Evolutionary conservation across 37 sponge, comb jelly and placozoan species (phyloP), one percentile per base, ranked within the genome.

Genomic region (Halisarca cf. caerulea): DNA sequence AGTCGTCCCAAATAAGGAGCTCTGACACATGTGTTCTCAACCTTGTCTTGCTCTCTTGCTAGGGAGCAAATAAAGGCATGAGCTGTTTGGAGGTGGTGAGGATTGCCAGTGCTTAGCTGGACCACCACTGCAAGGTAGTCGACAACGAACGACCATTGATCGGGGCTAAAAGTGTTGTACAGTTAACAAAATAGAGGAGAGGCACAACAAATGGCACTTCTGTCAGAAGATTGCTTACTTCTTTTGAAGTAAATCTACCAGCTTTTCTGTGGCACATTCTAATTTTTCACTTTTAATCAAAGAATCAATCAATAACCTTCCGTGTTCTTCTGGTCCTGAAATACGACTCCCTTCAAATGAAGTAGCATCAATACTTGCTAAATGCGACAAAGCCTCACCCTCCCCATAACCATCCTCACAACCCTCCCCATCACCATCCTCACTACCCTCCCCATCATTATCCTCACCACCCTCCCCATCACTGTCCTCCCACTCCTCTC

Each of bases 1-100:
- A 93, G 38, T 28, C 86, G 87, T 21, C 89, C 97, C 23, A 97
- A 79, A 38, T 89, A 86, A 9, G 97, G 97, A 4, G 88, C 97
- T 30, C 97, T 57, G 21, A 81, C 60, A 70, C 14, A 21, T 5
- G 47, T 34, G 36, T 0, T 60, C 0, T 27, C 59, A 0, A 35
- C 41, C 42, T 89, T 72, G 59, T 64, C 51, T 59, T 44, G 79
- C 51, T 90, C 88, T 28, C 58, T 74, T 0, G 33, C 82, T 11
- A 74, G 59, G 18, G 81, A 58, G 17, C 47, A 30, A 44, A 86
- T 82, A 7, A 94, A 27, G 38, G 86, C 57, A 58, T 90, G 79
- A 0, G 89, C 89, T 25, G 84, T 86, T 30, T 40, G 39, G 51
- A 93, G 64, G 25, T n/a, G 30, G 5, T n/a, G 30, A 62, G 64